phyloP scores from a whole-genome alignment of 2,888 invertebrate genomes.

The Patella depressa region DNA sequence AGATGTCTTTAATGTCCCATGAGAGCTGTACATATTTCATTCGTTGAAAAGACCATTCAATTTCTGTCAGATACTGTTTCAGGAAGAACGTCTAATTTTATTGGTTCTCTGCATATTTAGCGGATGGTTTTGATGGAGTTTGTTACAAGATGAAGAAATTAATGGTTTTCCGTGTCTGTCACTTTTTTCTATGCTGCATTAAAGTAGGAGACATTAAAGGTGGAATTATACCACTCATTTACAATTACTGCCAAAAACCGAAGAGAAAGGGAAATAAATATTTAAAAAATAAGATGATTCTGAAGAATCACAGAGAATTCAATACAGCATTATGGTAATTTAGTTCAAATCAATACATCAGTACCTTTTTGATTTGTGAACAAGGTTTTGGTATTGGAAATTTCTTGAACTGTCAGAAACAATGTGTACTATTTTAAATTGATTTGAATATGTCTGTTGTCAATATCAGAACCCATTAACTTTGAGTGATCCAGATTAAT shows the following conservation, averaged over 20 bases:
- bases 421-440: too few species aligned
- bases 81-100: not conserved
- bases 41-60: slow-evolving; percentile 9
- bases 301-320: too few species aligned
- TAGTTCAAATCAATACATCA: too few species aligned
- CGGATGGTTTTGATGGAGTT: not conserved
- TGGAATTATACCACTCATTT: not conserved
- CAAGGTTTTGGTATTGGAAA: too few species aligned
- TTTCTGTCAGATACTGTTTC: slow-evolving; percentile 6
- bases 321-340: too few species aligned
- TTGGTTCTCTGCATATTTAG: not conserved
- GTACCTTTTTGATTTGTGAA: too few species aligned
- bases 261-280: too few species aligned
- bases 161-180: slow-evolving; percentile 3
- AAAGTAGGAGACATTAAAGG: not conserved
- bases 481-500: too few species aligned
- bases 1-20: slow-evolving; percentile 10
- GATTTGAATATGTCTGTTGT: too few species aligned
- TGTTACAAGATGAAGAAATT: not conserved
- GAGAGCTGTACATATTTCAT: slow-evolving; percentile 9
- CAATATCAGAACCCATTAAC: too few species aligned
- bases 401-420: too few species aligned
- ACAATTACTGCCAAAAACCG: not conserved
- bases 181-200: slow-evolving; percentile 3
- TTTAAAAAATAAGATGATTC: too few species aligned